These are phyloP conservation scores for Drosophila mayri DNA, from an alignment of 1,140 invertebrate genomes.

Conservation along the genomic window DNA sequence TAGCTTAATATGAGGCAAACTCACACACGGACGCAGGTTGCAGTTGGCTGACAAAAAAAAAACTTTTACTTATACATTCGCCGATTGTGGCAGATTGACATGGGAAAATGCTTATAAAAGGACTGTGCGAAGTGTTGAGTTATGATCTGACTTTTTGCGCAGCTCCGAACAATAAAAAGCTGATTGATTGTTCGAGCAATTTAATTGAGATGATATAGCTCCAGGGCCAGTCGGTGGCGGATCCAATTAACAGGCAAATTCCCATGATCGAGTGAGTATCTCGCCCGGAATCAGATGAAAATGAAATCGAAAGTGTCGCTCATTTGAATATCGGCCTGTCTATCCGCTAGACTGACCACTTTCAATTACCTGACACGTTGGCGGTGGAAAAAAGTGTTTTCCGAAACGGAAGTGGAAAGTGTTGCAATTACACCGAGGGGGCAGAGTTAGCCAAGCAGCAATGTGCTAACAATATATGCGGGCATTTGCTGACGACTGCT, in stretches of 20 bases:
- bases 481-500: slow-evolving; percentile 38
- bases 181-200: slow-evolving; percentile 57
- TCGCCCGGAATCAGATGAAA: slow-evolving; percentile 14
- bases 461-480: slow-evolving; percentile 28
- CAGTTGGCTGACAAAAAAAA: slow-evolving; percentile 30
- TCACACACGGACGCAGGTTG: slow-evolving; percentile 29
- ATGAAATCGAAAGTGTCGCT: slow-evolving; percentile 69
- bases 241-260: slow-evolving; percentile 49
- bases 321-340: slow-evolving; percentile 45
- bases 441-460: slow-evolving; percentile 58
- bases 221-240: slow-evolving; percentile 3
- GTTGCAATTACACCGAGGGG: slow-evolving; percentile 65
- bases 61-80: slow-evolving; percentile 65
- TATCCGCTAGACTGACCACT: slow-evolving; percentile 55
- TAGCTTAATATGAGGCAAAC: slow-evolving; percentile 69
- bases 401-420: slow-evolving; percentile 74
- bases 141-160: slow-evolving; percentile 46
- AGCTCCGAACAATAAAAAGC: slow-evolving; percentile 53
- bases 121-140: slow-evolving; percentile 65
- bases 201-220: slow-evolving; percentile 40
- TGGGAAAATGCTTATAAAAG: slow-evolving; percentile 78
- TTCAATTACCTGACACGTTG: slow-evolving; percentile 55
- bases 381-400: slow-evolving; percentile 23
- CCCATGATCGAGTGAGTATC: slow-evolving; percentile 25
- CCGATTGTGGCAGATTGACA: slow-evolving; percentile 70